Evolutionary conservation across 1,140 invertebrate genomes (phyloP).

Genomic region (Chrysomallon squamiferum): DNA sequence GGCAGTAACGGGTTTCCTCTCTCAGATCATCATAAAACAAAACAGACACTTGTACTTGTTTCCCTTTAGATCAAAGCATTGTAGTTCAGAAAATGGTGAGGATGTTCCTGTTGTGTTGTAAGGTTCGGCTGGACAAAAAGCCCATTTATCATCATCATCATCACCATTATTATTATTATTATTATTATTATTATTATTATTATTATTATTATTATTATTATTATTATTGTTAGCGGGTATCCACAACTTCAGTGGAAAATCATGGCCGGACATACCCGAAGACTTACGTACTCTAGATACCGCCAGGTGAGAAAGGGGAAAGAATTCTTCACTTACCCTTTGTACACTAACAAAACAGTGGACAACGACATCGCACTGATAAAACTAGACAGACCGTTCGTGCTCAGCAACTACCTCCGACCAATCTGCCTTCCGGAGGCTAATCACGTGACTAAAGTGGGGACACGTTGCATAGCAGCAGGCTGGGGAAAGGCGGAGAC

Average conservation of each 20-base stretch:
- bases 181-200: too few relatives aligned
- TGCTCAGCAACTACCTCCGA: conserved; percentile 86
- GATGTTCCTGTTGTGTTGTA: too few relatives aligned
- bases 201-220: too few relatives aligned
- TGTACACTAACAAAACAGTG: conserved; percentile 69
- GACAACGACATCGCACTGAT: conserved; percentile 90
- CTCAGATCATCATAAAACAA: too few relatives aligned
- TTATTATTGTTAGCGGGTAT: too few relatives aligned
- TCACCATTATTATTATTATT: too few relatives aligned
- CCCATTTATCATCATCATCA: too few relatives aligned
- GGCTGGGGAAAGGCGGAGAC: conserved; percentile 38
- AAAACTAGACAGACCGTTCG: conserved; percentile 87
- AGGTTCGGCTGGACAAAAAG: too few relatives aligned
- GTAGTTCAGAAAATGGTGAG: too few relatives aligned
- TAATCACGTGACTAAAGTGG: conserved; percentile 14
- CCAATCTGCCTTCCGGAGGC: conserved; percentile 72
- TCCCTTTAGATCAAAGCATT: too few relatives aligned
- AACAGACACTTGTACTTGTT: too few relatives aligned
- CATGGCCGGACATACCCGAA: conserved; percentile 31
- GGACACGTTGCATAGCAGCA: conserved; percentile 36
- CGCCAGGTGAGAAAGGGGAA: conserved; percentile 29
- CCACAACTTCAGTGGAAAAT: conserved; percentile 15
- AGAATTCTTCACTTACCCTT: conserved; percentile 25
- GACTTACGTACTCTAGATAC: conserved; percentile 32
- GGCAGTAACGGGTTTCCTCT: too few relatives aligned